Evolutionary conservation across 2,888 invertebrate genomes (phyloP).

Genomic region (Eupithecia dodoneata): DNA sequence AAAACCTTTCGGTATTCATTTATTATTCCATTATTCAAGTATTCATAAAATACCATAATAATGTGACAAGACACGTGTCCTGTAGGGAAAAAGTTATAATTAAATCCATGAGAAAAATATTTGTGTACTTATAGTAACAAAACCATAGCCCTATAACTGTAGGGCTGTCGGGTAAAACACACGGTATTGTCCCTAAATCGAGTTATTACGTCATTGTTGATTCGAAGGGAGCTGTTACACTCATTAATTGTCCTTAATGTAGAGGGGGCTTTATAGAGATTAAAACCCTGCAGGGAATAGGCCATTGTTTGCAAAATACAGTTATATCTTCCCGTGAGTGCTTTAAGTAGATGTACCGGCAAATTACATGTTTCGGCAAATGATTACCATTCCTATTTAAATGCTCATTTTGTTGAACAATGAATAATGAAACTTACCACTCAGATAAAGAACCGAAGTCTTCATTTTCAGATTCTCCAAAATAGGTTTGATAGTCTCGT

Average conservation of each 20-base stretch:
- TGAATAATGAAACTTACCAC: constrained; percentile 62
- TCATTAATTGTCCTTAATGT: constrained; percentile 80
- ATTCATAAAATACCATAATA: constrained; percentile 1
- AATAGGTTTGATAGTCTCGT: constrained; percentile 90
- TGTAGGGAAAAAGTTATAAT: constrained; percentile 9
- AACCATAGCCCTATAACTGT: constrained; percentile 39
- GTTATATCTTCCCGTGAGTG: constrained; percentile 73
- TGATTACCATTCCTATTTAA: constrained; percentile 7
- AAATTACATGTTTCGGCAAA: constrained; percentile 23
- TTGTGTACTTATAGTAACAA: constrained; percentile 56
- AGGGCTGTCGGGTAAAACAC: constrained; percentile 40
- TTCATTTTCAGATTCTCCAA: constrained; percentile 88
- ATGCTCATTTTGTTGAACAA: neutral
- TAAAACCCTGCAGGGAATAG: constrained; percentile 63
- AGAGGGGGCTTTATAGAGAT: constrained; percentile 68
- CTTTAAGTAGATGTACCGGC: constrained; percentile 37
- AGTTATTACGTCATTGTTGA: constrained; percentile 76
- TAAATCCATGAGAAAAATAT: constrained; percentile 36
- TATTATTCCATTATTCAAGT: neutral
- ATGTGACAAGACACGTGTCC: constrained; percentile 14
- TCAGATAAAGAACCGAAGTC: constrained; percentile 75
- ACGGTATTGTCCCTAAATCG: constrained; percentile 69
- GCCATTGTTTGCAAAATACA: constrained; percentile 75
- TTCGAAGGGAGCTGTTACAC: constrained; percentile 75
- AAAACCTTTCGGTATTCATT: neutral